A percentile compares a stretch with the other conserved stretches of the same genome.
These are phyloP conservation scores for Silurus asotus DNA, from an alignment of 2,113 vertebrate species.

Conservation along the genomic window DNA sequence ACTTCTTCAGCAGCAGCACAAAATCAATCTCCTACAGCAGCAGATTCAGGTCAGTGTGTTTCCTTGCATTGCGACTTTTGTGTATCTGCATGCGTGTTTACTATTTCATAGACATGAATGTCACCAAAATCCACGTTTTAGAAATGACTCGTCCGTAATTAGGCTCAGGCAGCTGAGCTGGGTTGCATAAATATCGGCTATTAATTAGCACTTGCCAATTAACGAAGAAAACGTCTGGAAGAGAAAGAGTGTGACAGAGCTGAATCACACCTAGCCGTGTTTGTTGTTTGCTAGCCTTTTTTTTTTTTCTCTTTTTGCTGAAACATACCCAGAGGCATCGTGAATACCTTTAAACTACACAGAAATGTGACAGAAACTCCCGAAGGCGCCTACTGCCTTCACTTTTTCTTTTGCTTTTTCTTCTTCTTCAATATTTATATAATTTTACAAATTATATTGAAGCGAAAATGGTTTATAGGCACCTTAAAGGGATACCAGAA, in stretches of 20 bases:
- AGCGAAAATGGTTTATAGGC: not conserved
- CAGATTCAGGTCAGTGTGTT: conserved; percentile 97
- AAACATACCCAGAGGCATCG: not conserved
- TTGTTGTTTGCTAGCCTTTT: conserved; percentile 43
- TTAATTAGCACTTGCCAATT: conserved; percentile 33
- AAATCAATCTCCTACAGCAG: conserved; percentile 99
- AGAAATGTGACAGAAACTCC: not conserved
- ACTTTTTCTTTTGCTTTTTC: not conserved
- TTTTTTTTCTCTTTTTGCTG: not conserved
- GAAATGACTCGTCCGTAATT: conserved; percentile 67
- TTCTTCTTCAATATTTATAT: not conserved
- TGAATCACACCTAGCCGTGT: conserved; percentile 69
- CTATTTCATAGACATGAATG: not conserved
- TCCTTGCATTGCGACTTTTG: conserved; percentile 25
- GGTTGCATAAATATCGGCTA: conserved; percentile 8
- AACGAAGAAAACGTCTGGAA: conserved; percentile 49
- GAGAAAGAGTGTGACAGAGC: conserved; percentile 56
- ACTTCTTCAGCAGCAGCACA: conserved; percentile 99
- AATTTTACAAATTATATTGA: too few species aligned
- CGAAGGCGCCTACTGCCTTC: not conserved
- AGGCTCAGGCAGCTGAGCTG: conserved; percentile 62
- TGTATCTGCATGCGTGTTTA: not conserved
- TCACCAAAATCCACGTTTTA: not conserved
- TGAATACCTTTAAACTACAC: not conserved
- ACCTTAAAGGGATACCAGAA: not conserved